phyloP scores from a whole-genome alignment of 2,888 invertebrate species.

The Auanema freiburgensis region DNA sequence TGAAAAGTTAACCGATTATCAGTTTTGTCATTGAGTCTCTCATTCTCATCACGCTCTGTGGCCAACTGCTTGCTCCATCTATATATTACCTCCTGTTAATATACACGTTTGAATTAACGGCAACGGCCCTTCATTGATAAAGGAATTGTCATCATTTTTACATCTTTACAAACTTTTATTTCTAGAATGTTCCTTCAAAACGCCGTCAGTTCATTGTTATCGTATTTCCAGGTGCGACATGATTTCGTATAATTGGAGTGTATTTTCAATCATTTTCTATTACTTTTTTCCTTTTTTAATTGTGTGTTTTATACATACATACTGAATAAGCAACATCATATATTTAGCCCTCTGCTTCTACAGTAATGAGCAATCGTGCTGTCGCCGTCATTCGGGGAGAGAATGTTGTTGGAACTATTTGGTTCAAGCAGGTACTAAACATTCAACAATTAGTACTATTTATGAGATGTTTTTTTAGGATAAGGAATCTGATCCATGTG shows the following conservation, averaged over 20 bases:
- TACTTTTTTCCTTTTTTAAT: not conserved
- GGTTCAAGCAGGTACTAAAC: constrained; percentile 47
- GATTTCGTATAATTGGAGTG: not conserved
- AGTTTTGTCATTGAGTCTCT: no score
- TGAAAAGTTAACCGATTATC: no score
- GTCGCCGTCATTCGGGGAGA: constrained; percentile 53
- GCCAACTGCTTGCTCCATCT: no score
- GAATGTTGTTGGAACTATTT: constrained; percentile 46
- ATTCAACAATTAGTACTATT: not conserved
- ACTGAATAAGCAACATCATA: not conserved
- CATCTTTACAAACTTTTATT: not conserved
- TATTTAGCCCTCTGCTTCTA: constrained; percentile 13
- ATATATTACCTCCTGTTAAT: no score
- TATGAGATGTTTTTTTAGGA: constrained; percentile 27
- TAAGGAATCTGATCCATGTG: constrained; percentile 35
- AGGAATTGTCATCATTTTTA: not conserved
- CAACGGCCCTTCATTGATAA: no score
- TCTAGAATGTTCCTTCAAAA: no score
- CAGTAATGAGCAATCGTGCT: constrained; percentile 39
- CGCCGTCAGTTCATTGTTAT: not conserved
- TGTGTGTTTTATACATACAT: not conserved
- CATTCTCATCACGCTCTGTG: no score
- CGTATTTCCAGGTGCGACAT: not conserved
- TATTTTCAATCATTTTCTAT: constrained; percentile 6
- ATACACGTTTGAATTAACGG: no score